Evolutionary conservation across 2,888 invertebrate species (phyloP).

Genomic region (Fragum fragum): DNA sequence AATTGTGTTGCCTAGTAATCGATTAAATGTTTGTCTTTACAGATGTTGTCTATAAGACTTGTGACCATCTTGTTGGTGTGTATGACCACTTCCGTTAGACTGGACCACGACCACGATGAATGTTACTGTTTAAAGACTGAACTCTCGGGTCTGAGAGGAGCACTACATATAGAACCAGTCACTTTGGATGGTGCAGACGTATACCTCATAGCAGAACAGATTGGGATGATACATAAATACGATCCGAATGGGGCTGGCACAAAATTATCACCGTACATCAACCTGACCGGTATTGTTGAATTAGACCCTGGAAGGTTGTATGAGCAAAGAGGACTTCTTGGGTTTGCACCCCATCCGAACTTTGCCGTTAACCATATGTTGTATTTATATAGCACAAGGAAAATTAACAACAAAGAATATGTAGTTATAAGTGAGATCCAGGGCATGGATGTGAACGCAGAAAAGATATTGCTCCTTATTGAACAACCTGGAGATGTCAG

Average conservation of each 20-base stretch:
- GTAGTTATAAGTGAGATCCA: conserved; percentile 55
- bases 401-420: conserved; percentile 35
- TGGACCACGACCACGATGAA: neutral
- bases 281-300: conserved; percentile 59
- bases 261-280: conserved; percentile 52
- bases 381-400: conserved; percentile 79
- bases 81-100: neutral
- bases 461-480: conserved; percentile 78
- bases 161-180: conserved; percentile 60
- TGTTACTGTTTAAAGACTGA: conserved; percentile 68
- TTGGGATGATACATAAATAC: conserved; percentile 59
- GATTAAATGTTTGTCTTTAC: no score
- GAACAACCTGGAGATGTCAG: conserved; percentile 75
- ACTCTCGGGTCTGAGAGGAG: conserved; percentile 52
- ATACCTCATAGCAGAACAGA: conserved; percentile 68
- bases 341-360: conserved; percentile 80
- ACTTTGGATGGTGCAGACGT: conserved; percentile 38
- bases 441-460: conserved; percentile 60
- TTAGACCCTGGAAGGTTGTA: conserved; percentile 23
- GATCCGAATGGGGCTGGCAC: neutral
- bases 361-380: conserved; percentile 73
- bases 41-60: neutral
- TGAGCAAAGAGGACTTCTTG: conserved; percentile 80
- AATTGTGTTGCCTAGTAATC: no score
- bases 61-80: neutral